Percentiles rank a stretch among this genome's conserved stretches.
These are phyloP conservation scores for Odontesthes bonariensis DNA, from an alignment of 2,113 vertebrate genomes.

Conservation along the genomic window DNA sequence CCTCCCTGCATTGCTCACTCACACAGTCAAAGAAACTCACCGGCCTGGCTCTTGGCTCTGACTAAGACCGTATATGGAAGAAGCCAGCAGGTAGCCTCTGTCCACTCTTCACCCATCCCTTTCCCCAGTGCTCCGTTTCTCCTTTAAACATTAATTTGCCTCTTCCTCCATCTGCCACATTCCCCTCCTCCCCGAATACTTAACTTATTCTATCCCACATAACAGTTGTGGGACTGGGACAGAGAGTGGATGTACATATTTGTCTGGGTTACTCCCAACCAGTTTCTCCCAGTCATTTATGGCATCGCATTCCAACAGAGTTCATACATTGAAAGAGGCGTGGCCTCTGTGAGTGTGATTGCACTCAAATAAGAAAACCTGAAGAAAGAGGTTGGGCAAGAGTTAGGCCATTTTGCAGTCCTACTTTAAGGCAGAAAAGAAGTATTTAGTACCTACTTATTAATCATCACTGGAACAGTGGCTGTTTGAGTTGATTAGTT, in stretches of 20 bases:
- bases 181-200: neutral
- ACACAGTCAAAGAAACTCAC: constrained; percentile 64
- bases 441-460: neutral
- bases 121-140: neutral
- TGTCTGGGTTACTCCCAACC: constrained; percentile 19
- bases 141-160: constrained; percentile 21
- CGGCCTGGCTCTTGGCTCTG: constrained; percentile 62
- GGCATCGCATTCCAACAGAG: constrained; percentile 41
- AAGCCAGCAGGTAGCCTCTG: constrained; percentile 69
- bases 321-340: constrained; percentile 22
- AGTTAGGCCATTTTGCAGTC: neutral
- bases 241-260: constrained; percentile 8
- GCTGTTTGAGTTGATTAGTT: too few relatives aligned
- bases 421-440: neutral
- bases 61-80: constrained; percentile 77
- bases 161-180: constrained; percentile 13
- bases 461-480: neutral
- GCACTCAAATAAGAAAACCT: neutral
- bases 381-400: neutral
- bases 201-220: constrained; percentile 23
- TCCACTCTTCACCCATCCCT: constrained; percentile 46
- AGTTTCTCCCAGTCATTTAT: constrained; percentile 28
- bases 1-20: constrained; percentile 63
- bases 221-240: neutral
- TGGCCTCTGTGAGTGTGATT: neutral